Evolutionary conservation across 1,140 invertebrate species (phyloP), one percentile per base, ranked within the genome.

Genomic region (Caerostris darwini): DNA sequence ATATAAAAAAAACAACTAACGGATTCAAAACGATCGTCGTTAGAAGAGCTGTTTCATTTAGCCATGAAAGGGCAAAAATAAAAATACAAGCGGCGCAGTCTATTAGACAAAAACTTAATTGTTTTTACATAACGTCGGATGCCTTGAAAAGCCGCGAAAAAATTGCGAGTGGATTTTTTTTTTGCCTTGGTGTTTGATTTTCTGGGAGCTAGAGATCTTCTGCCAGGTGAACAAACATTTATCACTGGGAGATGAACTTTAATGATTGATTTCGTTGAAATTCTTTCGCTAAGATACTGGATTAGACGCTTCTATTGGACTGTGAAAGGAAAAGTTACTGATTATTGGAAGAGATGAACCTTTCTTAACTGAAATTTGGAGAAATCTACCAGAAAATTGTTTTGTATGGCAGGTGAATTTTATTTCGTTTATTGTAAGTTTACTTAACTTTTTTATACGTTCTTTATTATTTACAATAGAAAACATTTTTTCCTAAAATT

Each of bases 81-180:
- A 88, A 88, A 88, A 88, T 19, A 64, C 19, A 67, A 67, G 59
- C 19, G 54, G 50, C 17, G 57, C 50, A 4, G n/a, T 64, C 12
- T 88, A 61, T 58, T 57, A 34, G 82, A 88, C 86, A 88, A 88
- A 54, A 85, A 88, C 54, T 88, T 88, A 88, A 88, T 88, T 88
- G 86, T 88, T 53, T 57, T 88, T 17, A n/a, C 17, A 88, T 34
- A 53, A 50, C 19, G 53, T 88, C 53, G 14, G 57, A 67, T 50
- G 61, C 8, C 19, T 64, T 88, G 54, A 14, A 56, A 85, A 34
- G 34, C 19, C n/a, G n/a, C 19, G 17, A 57, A 17, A n/a, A 34
- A 34, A 34, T 34, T 34, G 19, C 82, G 56, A 81, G 5, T 10
- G 53, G 77, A 10, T 53, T 54, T 14, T 12, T 81, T 54, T n/a